These are phyloP conservation scores for Erythrocebus patas DNA, from an alignment of 2,113 vertebrate genomes.

Conservation along the genomic window DNA sequence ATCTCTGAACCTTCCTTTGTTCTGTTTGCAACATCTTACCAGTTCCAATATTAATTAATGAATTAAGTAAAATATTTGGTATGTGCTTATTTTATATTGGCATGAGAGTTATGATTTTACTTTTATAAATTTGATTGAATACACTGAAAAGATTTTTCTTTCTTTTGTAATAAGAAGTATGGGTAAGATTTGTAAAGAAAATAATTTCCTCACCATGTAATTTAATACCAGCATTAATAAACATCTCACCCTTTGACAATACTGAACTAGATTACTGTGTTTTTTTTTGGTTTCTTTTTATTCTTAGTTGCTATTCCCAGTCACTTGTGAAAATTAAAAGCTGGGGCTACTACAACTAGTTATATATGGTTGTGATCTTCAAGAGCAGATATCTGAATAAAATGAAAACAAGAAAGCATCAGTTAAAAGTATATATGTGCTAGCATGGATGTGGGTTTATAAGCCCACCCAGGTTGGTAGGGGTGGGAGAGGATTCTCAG, in stretches of 20 bases:
- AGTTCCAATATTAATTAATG: neutral
- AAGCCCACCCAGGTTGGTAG: neutral
- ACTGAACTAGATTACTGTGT: neutral
- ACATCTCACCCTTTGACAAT: neutral
- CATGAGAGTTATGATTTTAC: neutral
- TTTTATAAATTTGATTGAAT: neutral
- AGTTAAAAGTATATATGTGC: neutral
- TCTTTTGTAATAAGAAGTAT: neutral
- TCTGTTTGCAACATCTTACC: neutral
- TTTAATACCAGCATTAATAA: neutral
- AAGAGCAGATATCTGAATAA: neutral
- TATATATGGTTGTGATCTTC: neutral
- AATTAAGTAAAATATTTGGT: neutral
- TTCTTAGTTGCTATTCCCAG: neutral
- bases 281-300: neutral
- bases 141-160: neutral
- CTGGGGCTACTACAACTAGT: neutral
- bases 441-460: neutral
- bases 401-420: neutral
- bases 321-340: neutral
- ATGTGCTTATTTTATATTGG: neutral
- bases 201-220: neutral
- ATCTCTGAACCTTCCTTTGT: neutral
- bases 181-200: neutral
- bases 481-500: neutral